These are phyloP conservation scores for Tenrec ecaudatus DNA, from an alignment of 2,113 vertebrate genomes.

Conservation along the genomic window DNA sequence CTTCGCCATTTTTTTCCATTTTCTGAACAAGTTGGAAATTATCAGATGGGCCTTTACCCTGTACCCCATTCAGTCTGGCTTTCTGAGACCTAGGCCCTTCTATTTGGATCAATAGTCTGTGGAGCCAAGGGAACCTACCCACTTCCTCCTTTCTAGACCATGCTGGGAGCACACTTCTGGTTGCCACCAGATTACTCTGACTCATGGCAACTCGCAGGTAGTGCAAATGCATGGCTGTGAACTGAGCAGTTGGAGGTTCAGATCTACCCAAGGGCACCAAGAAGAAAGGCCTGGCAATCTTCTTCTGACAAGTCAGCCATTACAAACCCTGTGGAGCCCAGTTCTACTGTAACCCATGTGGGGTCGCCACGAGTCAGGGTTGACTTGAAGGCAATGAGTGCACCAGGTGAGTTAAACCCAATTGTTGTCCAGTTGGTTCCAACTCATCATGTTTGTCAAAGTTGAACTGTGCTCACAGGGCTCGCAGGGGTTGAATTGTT, in stretches of 20 bases:
- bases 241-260: background rate
- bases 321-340: background rate
- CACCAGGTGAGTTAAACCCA: background rate
- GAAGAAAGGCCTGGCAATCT: background rate
- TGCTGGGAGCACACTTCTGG: fast-evolving
- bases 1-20: background rate
- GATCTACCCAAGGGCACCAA: background rate
- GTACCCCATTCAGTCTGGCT: background rate
- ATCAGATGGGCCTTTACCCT: too few relatives aligned
- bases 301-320: background rate
- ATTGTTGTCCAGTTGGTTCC: background rate
- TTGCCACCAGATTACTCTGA: background rate
- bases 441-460: background rate
- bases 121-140: too few relatives aligned
- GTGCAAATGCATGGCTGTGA: background rate
- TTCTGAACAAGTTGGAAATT: background rate
- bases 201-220: background rate
- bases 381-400: background rate
- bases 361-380: background rate
- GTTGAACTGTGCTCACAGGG: too few relatives aligned
- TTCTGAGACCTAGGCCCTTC: background rate
- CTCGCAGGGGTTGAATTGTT: too few relatives aligned
- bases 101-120: background rate
- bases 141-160: background rate
- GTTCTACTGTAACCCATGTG: background rate